These are phyloP conservation scores for Drosophila obscura DNA, from an alignment of 1,140 invertebrate genomes.

Conservation along the genomic window DNA sequence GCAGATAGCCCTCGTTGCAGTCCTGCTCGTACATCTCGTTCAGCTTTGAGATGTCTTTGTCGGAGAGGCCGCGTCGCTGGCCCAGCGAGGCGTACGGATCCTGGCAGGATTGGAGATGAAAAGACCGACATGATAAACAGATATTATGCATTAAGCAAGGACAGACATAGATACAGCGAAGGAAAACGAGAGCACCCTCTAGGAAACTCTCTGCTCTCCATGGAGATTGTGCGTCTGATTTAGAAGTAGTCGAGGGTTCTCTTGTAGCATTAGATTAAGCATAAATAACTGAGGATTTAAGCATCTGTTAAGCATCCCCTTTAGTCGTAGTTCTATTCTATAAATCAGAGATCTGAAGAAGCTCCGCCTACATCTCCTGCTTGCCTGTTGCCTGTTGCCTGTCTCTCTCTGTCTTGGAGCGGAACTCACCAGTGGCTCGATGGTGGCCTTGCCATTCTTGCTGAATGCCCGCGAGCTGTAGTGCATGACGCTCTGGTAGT, in stretches of 20 bases:
- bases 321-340: background rate
- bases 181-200: too few relatives aligned
- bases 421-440: slow-evolving; percentile 85
- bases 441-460: slow-evolving; percentile 86
- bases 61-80: slow-evolving; percentile 87
- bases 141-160: background rate
- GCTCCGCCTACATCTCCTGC: too few relatives aligned
- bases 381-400: too few relatives aligned
- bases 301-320: too few relatives aligned
- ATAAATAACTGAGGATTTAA: too few relatives aligned
- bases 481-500: slow-evolving; percentile 90
- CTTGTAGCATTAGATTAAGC: too few relatives aligned
- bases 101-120: slow-evolving; percentile 22
- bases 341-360: background rate
- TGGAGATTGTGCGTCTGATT: too few relatives aligned
- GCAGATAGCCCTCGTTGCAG: slow-evolving; percentile 71
- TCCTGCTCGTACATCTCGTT: slow-evolving; percentile 87
- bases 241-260: too few relatives aligned
- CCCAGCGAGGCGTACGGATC: slow-evolving; percentile 85
- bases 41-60: slow-evolving; percentile 87
- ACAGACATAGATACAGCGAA: too few relatives aligned
- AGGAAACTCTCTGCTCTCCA: too few relatives aligned
- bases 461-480: slow-evolving; percentile 88
- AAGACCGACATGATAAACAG: too few relatives aligned
- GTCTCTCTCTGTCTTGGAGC: too few relatives aligned